A percentile compares a stretch with the other conserved stretches of the same genome.
phyloP scores from a whole-genome alignment of 1,140 invertebrate genomes.

The Acyrthosiphon pisum region DNA sequence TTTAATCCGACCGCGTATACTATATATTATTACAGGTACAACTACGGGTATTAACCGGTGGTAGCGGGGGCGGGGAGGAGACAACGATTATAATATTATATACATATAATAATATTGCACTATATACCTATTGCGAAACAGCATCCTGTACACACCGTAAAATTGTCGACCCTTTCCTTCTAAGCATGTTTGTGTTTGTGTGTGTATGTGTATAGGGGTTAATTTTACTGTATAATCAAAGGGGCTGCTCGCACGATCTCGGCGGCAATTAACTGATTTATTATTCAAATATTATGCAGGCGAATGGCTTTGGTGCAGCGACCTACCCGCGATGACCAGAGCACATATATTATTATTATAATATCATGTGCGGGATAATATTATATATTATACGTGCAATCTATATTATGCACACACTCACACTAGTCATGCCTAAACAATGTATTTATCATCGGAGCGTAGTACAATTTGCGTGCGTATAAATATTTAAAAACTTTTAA shows the following conservation, averaged over 20 bases:
- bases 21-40: neutral
- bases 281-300: conserved; percentile 38
- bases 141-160: neutral
- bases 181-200: neutral
- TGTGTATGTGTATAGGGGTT: neutral
- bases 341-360: neutral
- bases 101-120: neutral
- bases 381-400: neutral
- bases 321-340: neutral
- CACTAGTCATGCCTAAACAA: neutral
- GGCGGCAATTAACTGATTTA: conserved; percentile 45
- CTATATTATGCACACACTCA: neutral
- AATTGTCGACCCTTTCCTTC: neutral
- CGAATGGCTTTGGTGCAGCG: neutral
- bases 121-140: neutral
- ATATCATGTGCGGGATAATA: neutral
- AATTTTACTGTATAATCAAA: conserved; percentile 45
- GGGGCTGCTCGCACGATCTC: neutral
- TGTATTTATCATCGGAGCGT: neutral
- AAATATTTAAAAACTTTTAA: neutral
- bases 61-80: neutral
- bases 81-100: neutral
- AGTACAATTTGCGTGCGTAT: neutral
- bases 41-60: neutral
- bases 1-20: neutral